These are phyloP conservation scores for Dynastes grantii DNA, from an alignment of 2,888 invertebrate species.

Conservation along the genomic window DNA sequence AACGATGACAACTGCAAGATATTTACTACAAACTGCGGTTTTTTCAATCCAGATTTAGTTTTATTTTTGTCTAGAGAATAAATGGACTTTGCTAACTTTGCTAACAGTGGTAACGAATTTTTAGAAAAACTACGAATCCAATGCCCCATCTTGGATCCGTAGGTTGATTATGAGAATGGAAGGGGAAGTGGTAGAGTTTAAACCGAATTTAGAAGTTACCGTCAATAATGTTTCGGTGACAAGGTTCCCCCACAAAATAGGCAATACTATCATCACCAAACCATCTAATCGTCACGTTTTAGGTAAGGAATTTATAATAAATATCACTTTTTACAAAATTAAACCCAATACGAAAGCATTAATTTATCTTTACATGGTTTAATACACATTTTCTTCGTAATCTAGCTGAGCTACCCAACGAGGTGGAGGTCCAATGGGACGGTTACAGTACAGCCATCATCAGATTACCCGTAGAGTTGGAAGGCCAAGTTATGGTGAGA, in stretches of 20 bases:
- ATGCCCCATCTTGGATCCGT: conserved; percentile 16
- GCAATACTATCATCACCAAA: conserved; percentile 64
- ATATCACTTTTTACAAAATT: no score
- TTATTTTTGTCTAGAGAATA: neutral
- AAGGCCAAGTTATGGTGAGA: conserved; percentile 35
- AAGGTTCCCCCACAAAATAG: conserved; percentile 14
- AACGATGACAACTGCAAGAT: no score
- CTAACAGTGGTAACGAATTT: neutral
- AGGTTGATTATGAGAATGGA: conserved; percentile 20
- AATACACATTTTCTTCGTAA: neutral
- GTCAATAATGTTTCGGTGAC: conserved; percentile 12
- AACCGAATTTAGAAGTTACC: conserved; percentile 1
- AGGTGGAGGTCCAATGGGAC: conserved; percentile 29
- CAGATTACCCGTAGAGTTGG: conserved; percentile 24
- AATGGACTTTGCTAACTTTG: neutral
- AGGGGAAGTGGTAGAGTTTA: conserved; percentile 22
- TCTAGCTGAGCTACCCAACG: conserved; percentile 33
- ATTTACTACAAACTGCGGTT: no score
- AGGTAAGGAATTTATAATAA: conserved; percentile 7
- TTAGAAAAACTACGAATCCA: conserved; percentile 26
- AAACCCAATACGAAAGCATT: no score
- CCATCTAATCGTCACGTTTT: conserved; percentile 79
- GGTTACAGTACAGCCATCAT: conserved; percentile 14
- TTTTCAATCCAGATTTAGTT: no score
- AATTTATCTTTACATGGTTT: no score